Conservation (phyloP, 2,888 invertebrate genomes). For the Orgyia antiqua region DNA sequence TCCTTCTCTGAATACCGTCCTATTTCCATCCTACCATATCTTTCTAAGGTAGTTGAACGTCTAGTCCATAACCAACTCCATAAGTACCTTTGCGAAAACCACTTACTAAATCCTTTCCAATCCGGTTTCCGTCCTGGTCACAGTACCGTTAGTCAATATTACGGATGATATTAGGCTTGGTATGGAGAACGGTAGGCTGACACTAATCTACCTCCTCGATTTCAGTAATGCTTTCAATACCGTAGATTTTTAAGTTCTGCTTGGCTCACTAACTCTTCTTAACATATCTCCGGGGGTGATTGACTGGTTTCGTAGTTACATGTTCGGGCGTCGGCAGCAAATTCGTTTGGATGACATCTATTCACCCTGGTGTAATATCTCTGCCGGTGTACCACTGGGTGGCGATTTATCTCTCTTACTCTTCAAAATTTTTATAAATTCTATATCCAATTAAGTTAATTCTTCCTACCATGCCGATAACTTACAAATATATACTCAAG, state of each 20-base stretch:
- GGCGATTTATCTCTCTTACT: neutral
- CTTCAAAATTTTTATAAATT: neutral
- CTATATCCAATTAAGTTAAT: neutral
- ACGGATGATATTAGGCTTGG: slow-evolving; percentile 1
- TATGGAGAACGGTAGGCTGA: neutral
- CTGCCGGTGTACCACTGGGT: too few species aligned
- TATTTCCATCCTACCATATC: too few species aligned
- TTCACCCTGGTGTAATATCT: neutral
- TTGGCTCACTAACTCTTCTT: neutral
- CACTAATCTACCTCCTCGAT: neutral
- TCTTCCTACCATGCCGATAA: neutral
- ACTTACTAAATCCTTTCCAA: too few species aligned
- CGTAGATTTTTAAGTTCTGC: neutral
- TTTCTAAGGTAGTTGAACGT: too few species aligned
- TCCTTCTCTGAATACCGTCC: too few species aligned
- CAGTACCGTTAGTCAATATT: slow-evolving; percentile 1
- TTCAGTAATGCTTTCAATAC: slow-evolving; percentile 1
- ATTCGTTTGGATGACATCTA: neutral
- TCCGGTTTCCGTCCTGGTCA: too few species aligned
- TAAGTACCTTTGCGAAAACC: too few species aligned
- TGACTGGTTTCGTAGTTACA: neutral
- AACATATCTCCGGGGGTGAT: too few species aligned
- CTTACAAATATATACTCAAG: too few species aligned
- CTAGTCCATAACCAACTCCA: too few species aligned
- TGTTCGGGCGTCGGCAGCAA: neutral